phyloP scores from a whole-genome alignment of 2,797 vertebrate species.

The Paguma larvata region DNA sequence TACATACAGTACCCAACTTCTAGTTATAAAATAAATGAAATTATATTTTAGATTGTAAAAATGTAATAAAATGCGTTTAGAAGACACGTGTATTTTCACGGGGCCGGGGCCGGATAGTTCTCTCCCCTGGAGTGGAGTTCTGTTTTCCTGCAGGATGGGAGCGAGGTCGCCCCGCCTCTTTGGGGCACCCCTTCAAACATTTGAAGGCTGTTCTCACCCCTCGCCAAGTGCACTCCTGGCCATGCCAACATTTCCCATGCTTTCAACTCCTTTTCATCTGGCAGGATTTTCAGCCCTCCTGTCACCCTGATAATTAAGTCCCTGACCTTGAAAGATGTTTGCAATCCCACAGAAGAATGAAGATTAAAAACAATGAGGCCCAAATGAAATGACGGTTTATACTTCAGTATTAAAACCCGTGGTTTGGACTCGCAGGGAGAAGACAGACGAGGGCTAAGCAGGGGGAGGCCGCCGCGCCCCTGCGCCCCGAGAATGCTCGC shows the following conservation, averaged over 20 bases:
- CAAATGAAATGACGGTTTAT: neutral
- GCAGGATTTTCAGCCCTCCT: neutral
- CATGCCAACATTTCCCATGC: fast-evolving
- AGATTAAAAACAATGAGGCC: neutral
- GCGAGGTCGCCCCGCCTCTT: fast-evolving
- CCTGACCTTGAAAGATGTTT: conserved; percentile 57
- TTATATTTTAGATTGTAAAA: neutral
- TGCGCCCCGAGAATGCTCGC: fast-evolving
- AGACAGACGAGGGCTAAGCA: neutral
- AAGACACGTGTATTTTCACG: fast-evolving
- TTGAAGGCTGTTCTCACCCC: neutral
- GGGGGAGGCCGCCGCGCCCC: fast-evolving
- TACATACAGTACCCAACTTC: too few relatives aligned
- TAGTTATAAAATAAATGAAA: too few relatives aligned
- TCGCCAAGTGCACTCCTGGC: fast-evolving
- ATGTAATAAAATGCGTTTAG: neutral
- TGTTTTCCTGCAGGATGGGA: neutral
- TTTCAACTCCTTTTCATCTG: conserved; percentile 58
- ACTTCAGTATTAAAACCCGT: neutral
- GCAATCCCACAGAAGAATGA: neutral
- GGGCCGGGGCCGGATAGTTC: neutral
- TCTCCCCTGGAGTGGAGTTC: fast-evolving
- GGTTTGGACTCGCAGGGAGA: neutral
- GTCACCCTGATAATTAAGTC: neutral
- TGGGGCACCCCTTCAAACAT: fast-evolving